phyloP scores from a whole-genome alignment of 1,140 invertebrate species.

The Drosophila littoralis region DNA sequence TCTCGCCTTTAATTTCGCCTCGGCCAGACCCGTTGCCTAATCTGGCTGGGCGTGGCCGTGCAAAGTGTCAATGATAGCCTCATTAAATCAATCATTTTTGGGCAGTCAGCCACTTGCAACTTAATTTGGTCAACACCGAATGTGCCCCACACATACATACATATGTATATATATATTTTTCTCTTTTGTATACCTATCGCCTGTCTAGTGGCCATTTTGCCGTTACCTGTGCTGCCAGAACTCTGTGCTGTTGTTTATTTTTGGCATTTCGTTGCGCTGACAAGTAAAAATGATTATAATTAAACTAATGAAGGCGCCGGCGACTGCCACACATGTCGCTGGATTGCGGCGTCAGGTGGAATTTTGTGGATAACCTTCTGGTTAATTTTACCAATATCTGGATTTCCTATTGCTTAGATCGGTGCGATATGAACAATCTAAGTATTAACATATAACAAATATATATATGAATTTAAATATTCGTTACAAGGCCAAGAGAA shows the following conservation, averaged over 20 bases:
- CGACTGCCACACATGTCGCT: slow-evolving; percentile 6
- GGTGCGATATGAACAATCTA: no score
- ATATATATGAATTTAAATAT: no score
- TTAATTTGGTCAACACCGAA: slow-evolving; percentile 36
- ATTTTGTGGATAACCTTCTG: background rate
- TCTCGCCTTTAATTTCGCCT: slow-evolving; percentile 19
- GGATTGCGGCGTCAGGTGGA: background rate
- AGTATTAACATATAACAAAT: no score
- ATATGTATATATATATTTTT: slow-evolving; percentile 7
- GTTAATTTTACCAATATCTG: slow-evolving; percentile 1
- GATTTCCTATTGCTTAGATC: background rate
- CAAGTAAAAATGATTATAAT: slow-evolving; percentile 72
- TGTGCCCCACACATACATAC: slow-evolving; percentile 13
- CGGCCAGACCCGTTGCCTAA: slow-evolving; percentile 10
- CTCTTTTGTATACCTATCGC: slow-evolving; percentile 7
- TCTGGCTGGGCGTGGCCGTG: slow-evolving; percentile 29
- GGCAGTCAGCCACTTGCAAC: slow-evolving; percentile 66
- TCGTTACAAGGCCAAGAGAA: no score
- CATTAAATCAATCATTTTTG: slow-evolving; percentile 76
- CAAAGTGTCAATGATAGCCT: slow-evolving; percentile 66
- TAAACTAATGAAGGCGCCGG: slow-evolving; percentile 59
- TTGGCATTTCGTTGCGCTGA: slow-evolving; percentile 48
- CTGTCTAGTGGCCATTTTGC: slow-evolving; percentile 39
- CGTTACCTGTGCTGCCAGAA: slow-evolving; percentile 37
- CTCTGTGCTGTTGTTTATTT: slow-evolving; percentile 51